Percentiles rank a stretch among this genome's conserved stretches.
Conservation (phyloP, 2,797 vertebrate genomes). For the Cephalopachus bancanus region DNA sequence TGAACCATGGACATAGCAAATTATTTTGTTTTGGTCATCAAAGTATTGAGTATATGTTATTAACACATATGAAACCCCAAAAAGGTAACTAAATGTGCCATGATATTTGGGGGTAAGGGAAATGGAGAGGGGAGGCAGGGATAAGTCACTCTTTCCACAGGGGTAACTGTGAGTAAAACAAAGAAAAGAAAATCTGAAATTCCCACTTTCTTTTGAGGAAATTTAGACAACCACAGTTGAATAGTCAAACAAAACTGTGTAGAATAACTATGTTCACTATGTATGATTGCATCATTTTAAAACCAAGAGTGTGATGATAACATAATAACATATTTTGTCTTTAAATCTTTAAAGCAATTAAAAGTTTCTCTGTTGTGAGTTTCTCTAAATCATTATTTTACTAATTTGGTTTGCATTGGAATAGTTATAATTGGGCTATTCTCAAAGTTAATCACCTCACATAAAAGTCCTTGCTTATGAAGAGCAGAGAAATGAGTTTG, state of each 20-base stretch:
- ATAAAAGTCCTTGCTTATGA: constrained; percentile 66
- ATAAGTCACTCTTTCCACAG: not conserved
- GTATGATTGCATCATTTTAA: not conserved
- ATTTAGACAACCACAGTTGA: not conserved
- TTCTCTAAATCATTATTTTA: constrained; percentile 68
- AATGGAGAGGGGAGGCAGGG: too few relatives aligned
- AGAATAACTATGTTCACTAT: not conserved
- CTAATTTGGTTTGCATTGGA: constrained; percentile 73
- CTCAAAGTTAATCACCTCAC: constrained; percentile 78
- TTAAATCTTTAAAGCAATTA: constrained; percentile 18
- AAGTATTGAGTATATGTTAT: not conserved
- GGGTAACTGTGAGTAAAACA: not conserved
- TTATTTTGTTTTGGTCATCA: not conserved
- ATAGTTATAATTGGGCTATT: constrained; percentile 78
- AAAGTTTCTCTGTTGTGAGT: constrained; percentile 54
- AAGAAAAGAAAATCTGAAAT: not conserved
- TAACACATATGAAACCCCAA: not conserved
- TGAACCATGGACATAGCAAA: not conserved
- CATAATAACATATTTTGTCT: not conserved
- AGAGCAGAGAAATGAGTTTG: constrained; percentile 70
- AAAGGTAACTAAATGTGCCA: not conserved
- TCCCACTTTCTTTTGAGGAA: not conserved
- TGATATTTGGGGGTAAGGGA: not conserved
- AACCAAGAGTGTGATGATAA: not conserved
- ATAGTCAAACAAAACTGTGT: too few relatives aligned